Evolutionary conservation across 2,888 invertebrate species (phyloP).

Genomic region (Drosophila imparisetae): DNA sequence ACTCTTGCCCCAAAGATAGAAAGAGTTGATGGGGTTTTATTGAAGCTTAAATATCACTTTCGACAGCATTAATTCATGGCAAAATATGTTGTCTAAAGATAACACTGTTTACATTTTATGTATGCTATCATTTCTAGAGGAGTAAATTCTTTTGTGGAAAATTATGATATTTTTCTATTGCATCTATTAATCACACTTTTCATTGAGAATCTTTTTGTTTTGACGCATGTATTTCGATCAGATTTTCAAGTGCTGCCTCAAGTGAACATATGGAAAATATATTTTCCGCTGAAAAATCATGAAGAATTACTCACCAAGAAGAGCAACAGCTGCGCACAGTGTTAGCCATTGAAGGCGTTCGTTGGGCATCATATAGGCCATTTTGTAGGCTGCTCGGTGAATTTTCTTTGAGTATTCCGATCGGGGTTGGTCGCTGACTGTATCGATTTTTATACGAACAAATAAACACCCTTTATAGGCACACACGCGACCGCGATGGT

Average conservation of each 20-base stretch:
- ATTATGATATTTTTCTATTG: not conserved
- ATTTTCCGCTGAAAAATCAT: slow-evolving; percentile 35
- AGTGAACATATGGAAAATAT: slow-evolving; percentile 16
- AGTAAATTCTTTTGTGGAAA: not conserved
- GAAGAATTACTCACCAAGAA: slow-evolving; percentile 79
- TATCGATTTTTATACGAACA: slow-evolving; percentile 72
- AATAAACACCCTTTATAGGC: slow-evolving; percentile 50
- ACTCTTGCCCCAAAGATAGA: not conserved
- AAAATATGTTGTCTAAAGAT: not conserved
- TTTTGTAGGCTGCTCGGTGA: slow-evolving; percentile 38
- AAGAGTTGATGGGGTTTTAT: not conserved
- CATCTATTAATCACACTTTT: not conserved
- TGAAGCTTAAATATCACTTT: not conserved
- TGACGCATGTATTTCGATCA: slow-evolving; percentile 24
- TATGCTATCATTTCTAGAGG: not conserved
- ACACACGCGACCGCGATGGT: slow-evolving; percentile 26
- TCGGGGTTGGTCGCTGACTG: slow-evolving; percentile 43
- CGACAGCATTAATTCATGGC: not conserved
- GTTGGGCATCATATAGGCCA: slow-evolving; percentile 75
- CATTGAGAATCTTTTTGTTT: slow-evolving; percentile 2
- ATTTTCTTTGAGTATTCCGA: slow-evolving; percentile 23
- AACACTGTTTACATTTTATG: not conserved
- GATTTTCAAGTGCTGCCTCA: slow-evolving; percentile 33
- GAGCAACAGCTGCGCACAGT: slow-evolving; percentile 80
- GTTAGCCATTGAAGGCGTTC: slow-evolving; percentile 83